Conservation (phyloP, 2,113 vertebrate species). For the Silurus meridionalis region DNA sequence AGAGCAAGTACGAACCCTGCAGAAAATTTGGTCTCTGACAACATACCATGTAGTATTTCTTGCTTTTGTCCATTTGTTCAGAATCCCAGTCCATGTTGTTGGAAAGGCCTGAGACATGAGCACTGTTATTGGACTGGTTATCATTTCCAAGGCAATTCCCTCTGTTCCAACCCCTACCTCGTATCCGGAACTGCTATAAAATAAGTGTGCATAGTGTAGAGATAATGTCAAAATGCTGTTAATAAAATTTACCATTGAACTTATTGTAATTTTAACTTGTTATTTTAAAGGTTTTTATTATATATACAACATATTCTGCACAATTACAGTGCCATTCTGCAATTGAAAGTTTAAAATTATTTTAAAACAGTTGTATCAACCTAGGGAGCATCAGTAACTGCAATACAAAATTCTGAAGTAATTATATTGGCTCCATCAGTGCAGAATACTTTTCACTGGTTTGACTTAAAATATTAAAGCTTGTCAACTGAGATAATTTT, state of each 20-base stretch:
- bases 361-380: neutral
- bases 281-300: neutral
- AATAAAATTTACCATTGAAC: neutral
- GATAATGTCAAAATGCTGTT: neutral
- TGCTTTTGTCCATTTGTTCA: slow-evolving; percentile 90
- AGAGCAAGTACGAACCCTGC: neutral
- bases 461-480: neutral
- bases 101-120: slow-evolving; percentile 68
- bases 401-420: neutral
- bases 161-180: slow-evolving; percentile 90
- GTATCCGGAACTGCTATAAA: slow-evolving; percentile 83
- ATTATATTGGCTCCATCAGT: neutral
- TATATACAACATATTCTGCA: neutral
- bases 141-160: slow-evolving; percentile 80
- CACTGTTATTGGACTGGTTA: slow-evolving; percentile 74
- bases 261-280: neutral
- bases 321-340: neutral
- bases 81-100: slow-evolving; percentile 90
- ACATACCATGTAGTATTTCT: slow-evolving; percentile 93
- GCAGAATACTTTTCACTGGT: neutral
- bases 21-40: neutral
- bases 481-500: neutral
- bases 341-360: neutral
- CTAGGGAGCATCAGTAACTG: neutral
- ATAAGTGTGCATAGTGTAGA: neutral